A percentile compares a stretch with the other conserved stretches of the same genome.
Conservation (phyloP, 1,140 invertebrate genomes). For the Drosophila melanica region DNA sequence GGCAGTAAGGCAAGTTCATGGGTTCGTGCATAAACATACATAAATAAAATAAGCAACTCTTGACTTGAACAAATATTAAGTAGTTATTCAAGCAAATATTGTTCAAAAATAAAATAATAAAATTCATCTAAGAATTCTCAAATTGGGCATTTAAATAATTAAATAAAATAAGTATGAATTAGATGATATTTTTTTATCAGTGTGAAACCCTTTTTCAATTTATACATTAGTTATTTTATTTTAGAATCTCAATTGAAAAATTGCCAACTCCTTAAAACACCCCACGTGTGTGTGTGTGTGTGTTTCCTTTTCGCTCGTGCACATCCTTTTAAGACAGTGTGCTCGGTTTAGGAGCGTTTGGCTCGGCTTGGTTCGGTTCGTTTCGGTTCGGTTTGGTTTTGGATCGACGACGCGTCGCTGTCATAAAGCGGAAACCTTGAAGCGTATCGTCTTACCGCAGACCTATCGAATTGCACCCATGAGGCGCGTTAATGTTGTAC, state of each 20-base stretch:
- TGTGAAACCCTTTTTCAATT: no score
- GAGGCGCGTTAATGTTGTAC: slow-evolving; percentile 42
- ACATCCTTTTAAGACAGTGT: slow-evolving; percentile 28
- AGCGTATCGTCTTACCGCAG: slow-evolving; percentile 71
- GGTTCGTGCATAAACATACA: no score
- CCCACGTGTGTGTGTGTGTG: not conserved
- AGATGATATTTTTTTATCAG: no score
- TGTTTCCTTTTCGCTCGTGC: not conserved
- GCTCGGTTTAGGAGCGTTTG: not conserved
- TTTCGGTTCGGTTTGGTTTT: slow-evolving; percentile 7
- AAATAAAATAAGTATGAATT: no score
- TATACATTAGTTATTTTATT: no score
- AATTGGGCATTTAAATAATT: no score
- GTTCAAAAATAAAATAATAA: no score
- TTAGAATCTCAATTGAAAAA: not conserved
- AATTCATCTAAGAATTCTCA: no score
- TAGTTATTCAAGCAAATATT: no score
- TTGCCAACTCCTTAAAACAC: not conserved
- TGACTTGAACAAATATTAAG: no score
- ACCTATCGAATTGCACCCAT: slow-evolving; percentile 71
- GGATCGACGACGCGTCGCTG: slow-evolving; percentile 40
- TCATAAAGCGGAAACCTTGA: slow-evolving; percentile 75
- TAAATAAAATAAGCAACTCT: no score
- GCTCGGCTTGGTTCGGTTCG: not conserved
- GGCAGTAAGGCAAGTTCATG: not conserved